Base-by-base conservation (phyloP, 2,797 vertebrate species). In the Amblyopsis hoosieri region DNA sequence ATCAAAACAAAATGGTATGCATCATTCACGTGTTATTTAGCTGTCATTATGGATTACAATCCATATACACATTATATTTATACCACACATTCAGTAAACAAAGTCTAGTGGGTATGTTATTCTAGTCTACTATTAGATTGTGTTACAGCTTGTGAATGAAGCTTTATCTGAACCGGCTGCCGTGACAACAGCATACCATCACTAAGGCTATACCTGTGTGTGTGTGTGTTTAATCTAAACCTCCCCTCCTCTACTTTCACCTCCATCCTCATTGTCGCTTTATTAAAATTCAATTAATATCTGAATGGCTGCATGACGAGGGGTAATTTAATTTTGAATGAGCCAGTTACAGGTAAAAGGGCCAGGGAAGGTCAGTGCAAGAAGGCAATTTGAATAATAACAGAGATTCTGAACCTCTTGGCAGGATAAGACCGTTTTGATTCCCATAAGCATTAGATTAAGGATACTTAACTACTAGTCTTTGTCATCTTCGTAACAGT, bases 231-330 rank as follows among this genome's bases (percentile, higher is more conserved):
- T 81, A 50, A 83, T 82, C 71, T 71, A 12, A 0, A 45, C 2
- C 11, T 81, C 61, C 63, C 50, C 83, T 62, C 62, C 75, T 60
- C 77, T 78, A 71, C 67, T 67, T 71, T 71, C 66, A 77, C 74
- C 83, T 78, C 47, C 74, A 69, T 54, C 42, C 68, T 81, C 81
- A 79, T 74, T 79, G 74, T 81, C 74, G 77, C 58, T 70, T 82
- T 82, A 88, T 87, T 90, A 82, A 85, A 90, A 85, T 90, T 86
- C 73, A 87, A 89, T 89, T 87, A 86, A 84, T 76, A 82, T 77
- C 77, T 76, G 76, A 90, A 88, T 75, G 78, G 64, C 60, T 63
- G 54, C 15, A 68, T 83, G 82, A 81, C 80, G 67, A 79, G 81
- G 82, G 63, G 64, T 88, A 86, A 88, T 91, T 90, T 85, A 83